Evolutionary conservation across 2,113 vertebrate species (phyloP).

Genomic region (Oncorhynchus keta): DNA sequence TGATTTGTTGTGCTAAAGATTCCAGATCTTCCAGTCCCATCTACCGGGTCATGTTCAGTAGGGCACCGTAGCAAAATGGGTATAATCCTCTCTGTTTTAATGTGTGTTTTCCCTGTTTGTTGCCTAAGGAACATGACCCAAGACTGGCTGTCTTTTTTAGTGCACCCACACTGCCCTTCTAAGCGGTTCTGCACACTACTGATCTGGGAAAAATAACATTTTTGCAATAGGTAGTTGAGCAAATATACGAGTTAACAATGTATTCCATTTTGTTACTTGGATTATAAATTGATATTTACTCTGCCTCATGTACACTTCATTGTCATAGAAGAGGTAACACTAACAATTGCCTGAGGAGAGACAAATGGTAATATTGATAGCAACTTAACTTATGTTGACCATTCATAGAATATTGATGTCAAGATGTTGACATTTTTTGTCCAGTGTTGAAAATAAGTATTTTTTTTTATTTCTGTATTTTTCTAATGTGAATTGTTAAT

Average conservation of each 20-base stretch:
- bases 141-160: conserved; percentile 53
- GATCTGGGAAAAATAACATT: conserved; percentile 17
- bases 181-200: conserved; percentile 26
- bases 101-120: too few species aligned
- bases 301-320: not conserved
- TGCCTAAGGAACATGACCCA: not conserved
- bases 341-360: too few species aligned
- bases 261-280: too few species aligned
- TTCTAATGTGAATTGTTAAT: conserved; percentile 59
- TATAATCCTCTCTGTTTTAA: too few species aligned
- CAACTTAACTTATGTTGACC: not conserved
- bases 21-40: conserved; percentile 61
- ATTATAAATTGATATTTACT: too few species aligned
- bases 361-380: not conserved
- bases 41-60: too few species aligned
- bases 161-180: conserved; percentile 64
- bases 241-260: too few species aligned
- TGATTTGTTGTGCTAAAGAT: conserved; percentile 53
- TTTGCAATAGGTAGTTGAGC: conserved; percentile 3
- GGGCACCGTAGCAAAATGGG: too few species aligned
- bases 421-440: conserved; percentile 9
- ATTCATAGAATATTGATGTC: not conserved
- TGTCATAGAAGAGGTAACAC: not conserved
- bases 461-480: conserved; percentile 65
- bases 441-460: conserved; percentile 5